Evolutionary conservation across 2,888 invertebrate species (phyloP), one percentile per base, ranked within the genome.

Genomic region (Yponomeuta plumbellus): DNA sequence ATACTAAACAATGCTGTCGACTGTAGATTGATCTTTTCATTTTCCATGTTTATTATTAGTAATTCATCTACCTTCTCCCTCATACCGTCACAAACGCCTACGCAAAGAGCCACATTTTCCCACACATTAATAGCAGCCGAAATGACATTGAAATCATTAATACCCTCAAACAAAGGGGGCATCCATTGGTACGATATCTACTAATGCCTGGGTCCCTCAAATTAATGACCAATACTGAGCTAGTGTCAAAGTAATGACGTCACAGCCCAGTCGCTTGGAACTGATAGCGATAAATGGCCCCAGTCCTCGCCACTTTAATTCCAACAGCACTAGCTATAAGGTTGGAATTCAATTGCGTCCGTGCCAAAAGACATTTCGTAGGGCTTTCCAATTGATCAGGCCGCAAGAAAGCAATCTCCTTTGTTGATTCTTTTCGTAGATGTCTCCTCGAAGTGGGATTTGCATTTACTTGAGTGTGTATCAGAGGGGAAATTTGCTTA

Each of bases 181-280:
- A 34, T 8, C 22, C n/a, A 61, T 61, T n/a, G 21, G 4, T 26
- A 61, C 63, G 44, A 63, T 84, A 84, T 84, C 84, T 84, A 70
- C 75, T 74, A 79, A 78, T 86, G 83, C 83, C 83, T 82, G 82
- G 76, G 77, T 71, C 76, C 82, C 84, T 85, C 85, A 85, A 85
- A 83, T 81, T 82, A 86, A 86, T 84, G 82, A 72, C 76, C 65
- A 65, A 65, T 65, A 65, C 57, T 65, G n/a, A 40, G 39, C 57
- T 23, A 26, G 20, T 74, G 72, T 77, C 76, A 75, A 76, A 75
- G 80, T 85, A 87, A 88, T 83, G 88, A 84, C 80, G 76, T 77
- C 75, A 73, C 70, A 74, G 78, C 65, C 72, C 81, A 84, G 68
- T 81, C 82, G 76, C 71, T 74, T 72, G 85, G 88, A 88, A 88